These are phyloP conservation scores for Haliclona indistincta DNA, from an alignment of 37 sponge, comb jelly and placozoan genomes.

Conservation along the genomic window DNA sequence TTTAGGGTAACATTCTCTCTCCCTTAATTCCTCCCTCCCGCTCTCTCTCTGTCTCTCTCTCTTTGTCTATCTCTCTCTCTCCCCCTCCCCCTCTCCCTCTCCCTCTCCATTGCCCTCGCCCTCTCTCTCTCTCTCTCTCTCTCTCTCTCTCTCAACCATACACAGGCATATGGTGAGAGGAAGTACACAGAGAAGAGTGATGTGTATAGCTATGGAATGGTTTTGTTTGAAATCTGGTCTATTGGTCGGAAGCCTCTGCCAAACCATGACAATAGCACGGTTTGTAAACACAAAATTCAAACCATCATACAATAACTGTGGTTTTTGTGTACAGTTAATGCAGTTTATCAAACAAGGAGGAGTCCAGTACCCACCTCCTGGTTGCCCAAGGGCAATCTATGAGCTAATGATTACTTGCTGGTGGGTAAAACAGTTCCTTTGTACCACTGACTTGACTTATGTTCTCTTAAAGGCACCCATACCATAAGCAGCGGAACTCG, in stretches of 20 bases:
- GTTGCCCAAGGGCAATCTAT: constrained; percentile 60
- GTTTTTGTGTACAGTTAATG: too few species aligned
- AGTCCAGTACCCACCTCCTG: constrained; percentile 67
- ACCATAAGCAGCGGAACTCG: neutral
- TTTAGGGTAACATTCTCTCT: too few species aligned
- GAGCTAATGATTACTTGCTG: constrained; percentile 57
- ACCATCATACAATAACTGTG: too few species aligned
- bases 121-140: too few species aligned
- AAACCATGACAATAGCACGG: constrained; percentile 25
- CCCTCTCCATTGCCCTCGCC: too few species aligned
- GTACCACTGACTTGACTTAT: neutral
- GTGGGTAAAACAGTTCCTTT: constrained; percentile 20
- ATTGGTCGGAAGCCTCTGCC: constrained; percentile 50
- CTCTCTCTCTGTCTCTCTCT: too few species aligned
- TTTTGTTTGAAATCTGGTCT: constrained; percentile 70
- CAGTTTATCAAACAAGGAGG: too few species aligned
- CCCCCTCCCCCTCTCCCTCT: too few species aligned
- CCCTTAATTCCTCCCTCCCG: too few species aligned
- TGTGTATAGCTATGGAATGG: constrained; percentile 71
- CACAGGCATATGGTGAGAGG: constrained; percentile 52
- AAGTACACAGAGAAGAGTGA: constrained; percentile 56
- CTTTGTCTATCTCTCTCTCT: too few species aligned
- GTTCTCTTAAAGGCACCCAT: constrained; percentile 17
- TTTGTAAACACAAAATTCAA: too few species aligned
- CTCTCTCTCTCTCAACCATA: neutral